Conservation (phyloP, 2,113 vertebrate species). For the Lepus timidus region DNA sequence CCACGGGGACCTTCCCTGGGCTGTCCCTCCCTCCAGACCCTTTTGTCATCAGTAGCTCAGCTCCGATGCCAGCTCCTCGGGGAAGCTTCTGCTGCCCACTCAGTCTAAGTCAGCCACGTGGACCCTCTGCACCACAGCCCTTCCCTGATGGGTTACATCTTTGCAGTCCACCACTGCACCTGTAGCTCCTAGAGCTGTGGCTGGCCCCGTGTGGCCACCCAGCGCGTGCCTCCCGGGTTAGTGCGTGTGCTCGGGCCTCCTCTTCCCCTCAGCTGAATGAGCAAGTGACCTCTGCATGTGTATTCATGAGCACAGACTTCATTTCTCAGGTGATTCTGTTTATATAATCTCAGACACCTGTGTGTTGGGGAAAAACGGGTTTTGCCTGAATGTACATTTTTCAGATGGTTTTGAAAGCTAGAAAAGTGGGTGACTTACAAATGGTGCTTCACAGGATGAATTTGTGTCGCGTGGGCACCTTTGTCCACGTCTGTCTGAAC, state of each 20-base stretch:
- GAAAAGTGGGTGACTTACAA: constrained; percentile 41
- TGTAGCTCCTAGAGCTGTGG: not conserved
- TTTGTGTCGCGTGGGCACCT: not conserved
- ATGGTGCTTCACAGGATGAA: not conserved
- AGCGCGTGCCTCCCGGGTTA: not conserved
- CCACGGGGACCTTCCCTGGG: not conserved
- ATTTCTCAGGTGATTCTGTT: constrained; percentile 45
- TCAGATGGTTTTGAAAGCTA: constrained; percentile 44
- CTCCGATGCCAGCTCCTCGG: constrained; percentile 10
- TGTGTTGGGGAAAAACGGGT: not conserved
- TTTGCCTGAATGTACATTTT: constrained; percentile 25
- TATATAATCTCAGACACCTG: not conserved
- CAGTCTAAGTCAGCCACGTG: not conserved
- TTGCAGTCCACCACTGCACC: not conserved
- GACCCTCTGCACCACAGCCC: not conserved
- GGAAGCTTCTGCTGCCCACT: not conserved
- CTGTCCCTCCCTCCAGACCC: not conserved
- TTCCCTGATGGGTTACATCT: not conserved
- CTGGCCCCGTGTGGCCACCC: not conserved
- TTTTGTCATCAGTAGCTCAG: not conserved
- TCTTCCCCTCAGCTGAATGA: constrained; percentile 28
- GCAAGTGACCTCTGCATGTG: not conserved
- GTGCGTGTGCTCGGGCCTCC: not conserved
- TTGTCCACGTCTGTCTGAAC: not conserved
- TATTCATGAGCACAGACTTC: not conserved